Conservation (phyloP, 2,888 invertebrate species). For the Plagodis pulveraria region DNA sequence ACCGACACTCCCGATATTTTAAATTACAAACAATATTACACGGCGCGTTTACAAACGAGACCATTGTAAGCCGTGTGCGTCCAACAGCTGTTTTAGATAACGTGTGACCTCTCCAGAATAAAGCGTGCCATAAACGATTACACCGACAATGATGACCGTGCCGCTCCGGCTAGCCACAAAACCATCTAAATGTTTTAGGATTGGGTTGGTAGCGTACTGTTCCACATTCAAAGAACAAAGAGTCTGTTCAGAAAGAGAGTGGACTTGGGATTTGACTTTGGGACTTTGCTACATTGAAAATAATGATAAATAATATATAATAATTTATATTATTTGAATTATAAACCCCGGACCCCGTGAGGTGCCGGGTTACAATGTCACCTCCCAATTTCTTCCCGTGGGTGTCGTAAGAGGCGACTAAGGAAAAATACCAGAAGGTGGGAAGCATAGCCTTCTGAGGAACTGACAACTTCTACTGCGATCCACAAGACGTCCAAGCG, state of each 20-base stretch:
- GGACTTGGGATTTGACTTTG: no score
- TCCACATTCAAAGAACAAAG: slow-evolving; percentile 14
- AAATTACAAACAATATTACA: slow-evolving; percentile 82
- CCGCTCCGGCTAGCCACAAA: slow-evolving; percentile 37
- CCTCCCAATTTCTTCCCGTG: no score
- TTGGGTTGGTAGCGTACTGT: slow-evolving; percentile 22
- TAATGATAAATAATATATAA: no score
- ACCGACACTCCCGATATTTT: slow-evolving; percentile 72
- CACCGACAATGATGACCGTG: slow-evolving; percentile 55
- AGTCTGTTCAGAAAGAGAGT: not conserved
- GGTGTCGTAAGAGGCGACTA: no score
- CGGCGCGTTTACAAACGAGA: slow-evolving; percentile 73
- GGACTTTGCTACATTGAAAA: no score
- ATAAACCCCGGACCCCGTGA: no score
- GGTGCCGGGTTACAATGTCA: no score
- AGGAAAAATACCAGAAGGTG: no score
- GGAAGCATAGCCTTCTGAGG: no score
- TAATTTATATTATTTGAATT: no score
- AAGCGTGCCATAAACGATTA: slow-evolving; percentile 67
- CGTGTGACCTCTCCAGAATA: slow-evolving; percentile 76
- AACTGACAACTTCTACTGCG: no score
- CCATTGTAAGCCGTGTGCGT: slow-evolving; percentile 74
- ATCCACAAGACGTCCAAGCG: no score
- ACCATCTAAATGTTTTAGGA: slow-evolving; percentile 29
- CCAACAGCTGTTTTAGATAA: slow-evolving; percentile 82